These are phyloP conservation scores for Hartigia nigra DNA, from an alignment of 2,888 invertebrate genomes.

Conservation along the genomic window DNA sequence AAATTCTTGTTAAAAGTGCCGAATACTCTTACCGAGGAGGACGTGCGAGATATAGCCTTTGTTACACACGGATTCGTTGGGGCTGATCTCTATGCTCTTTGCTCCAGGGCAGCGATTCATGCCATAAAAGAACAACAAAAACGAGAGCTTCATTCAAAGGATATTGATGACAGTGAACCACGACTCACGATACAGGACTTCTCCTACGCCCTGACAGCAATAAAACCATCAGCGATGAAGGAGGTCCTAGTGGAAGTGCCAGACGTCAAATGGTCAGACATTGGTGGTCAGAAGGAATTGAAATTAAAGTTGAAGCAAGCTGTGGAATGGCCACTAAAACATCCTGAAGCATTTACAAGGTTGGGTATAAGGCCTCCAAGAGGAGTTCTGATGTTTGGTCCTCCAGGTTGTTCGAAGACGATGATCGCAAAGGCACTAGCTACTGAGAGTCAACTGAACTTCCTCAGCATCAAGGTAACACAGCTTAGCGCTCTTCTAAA, in stretches of 20 bases:
- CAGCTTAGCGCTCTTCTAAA: neutral
- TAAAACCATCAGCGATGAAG: slow-evolving; percentile 92
- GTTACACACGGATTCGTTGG: slow-evolving; percentile 91
- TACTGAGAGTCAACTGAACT: slow-evolving; percentile 94
- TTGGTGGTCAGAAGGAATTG: slow-evolving; percentile 89
- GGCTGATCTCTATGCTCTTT: slow-evolving; percentile 84
- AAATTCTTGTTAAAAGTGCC: slow-evolving; percentile 72
- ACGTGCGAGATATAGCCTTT: slow-evolving; percentile 75
- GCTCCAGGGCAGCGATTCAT: slow-evolving; percentile 78
- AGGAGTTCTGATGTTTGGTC: slow-evolving; percentile 94
- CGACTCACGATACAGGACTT: slow-evolving; percentile 69
- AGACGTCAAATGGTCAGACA: slow-evolving; percentile 91
- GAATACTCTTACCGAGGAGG: slow-evolving; percentile 69
- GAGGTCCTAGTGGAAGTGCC: slow-evolving; percentile 90
- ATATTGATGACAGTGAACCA: slow-evolving; percentile 15
- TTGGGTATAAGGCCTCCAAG: slow-evolving; percentile 88
- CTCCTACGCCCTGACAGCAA: slow-evolving; percentile 73
- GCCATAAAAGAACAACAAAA: slow-evolving; percentile 68
- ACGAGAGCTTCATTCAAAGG: slow-evolving; percentile 37
- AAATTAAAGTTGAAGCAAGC: slow-evolving; percentile 89
- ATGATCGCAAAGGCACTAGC: slow-evolving; percentile 98
- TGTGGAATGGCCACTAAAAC: slow-evolving; percentile 93
- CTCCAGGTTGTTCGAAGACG: slow-evolving; percentile 98
- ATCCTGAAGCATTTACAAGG: slow-evolving; percentile 83
- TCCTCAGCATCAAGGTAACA: slow-evolving; percentile 87